Base-by-base conservation (phyloP, 2,888 invertebrate genomes). In the Abrostola triplasia region DNA sequence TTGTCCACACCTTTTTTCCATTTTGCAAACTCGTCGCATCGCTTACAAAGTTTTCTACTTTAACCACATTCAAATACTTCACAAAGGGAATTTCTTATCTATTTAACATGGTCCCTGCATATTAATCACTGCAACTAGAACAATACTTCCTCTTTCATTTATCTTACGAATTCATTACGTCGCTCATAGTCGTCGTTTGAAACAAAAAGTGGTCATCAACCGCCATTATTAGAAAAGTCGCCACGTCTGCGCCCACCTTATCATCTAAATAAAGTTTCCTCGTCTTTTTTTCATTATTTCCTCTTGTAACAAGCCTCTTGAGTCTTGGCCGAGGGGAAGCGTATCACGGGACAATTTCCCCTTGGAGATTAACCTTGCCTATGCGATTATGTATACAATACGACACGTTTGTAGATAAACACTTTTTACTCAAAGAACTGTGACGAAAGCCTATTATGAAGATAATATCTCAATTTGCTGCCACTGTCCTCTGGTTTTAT, bases 291-390 rank as follows among this genome's bases (percentile, higher is more conserved):
- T 78, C 80, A 77, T 83, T 80, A 80, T 82, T 77, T 77, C 69
- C 70, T 79, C 49, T 55, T 13, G 63, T 64, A 69, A 71, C 69
- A 65, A 51, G 70, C 71, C 69, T 73, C 71, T 63, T 55, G 66
- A 73, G 70, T 74, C 67, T 60, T 79, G 76, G 79, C 83, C 84
- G 85, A 87, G 80, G 81, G 85, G 87, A 86, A 87, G 86, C 85
- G 85, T 87, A 86, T 89, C 86, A 86, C 80, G 81, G 82, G 84
- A 88, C 89, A 91, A 92, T 92, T 92, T 92, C 92, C 92, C 74
- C 63, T 76, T 74, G 80, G 82, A 84, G 90, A 92, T 90, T 88
- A 89, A 81, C 74, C 69, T 57, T 67, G 65, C 52, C 63, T 65
- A 64, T 71, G 76, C 81, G 79, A 81, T 82, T 84, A 83, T 79